Base-by-base conservation (phyloP, 2,888 invertebrate species). In the Leptinotarsa juncta region DNA sequence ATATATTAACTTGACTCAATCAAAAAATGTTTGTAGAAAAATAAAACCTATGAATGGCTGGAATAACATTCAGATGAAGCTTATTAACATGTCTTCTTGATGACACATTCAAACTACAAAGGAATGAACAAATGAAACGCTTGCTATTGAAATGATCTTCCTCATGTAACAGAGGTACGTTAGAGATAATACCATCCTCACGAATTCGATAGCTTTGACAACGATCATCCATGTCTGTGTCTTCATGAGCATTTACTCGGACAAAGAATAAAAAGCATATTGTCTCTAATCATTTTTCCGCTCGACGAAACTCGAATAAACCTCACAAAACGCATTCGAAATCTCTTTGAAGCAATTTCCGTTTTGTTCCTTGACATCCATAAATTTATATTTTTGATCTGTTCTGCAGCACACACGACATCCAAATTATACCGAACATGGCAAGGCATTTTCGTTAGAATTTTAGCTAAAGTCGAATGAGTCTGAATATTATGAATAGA, bases 181-280 rank as follows among this genome's bases (percentile, higher is more conserved):
- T 51, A 51, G 0, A 51, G 51, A n/a, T 16, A n/a, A 51, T 51
- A 51, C 51, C 15, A 51, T 16, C 14, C 57, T 15, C 23, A 5
- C 57, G 15, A 57, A 23, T 57, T 57, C 57, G 12, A 57, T 57
- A 23, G 12, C 57, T 57, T 57, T 14, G 20, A 57, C 53, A 18
- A 53, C 20, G 57, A 57, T 57, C 23, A 20, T 57, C 57, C 12
- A 57, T 26, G 23, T 1, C 20, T 10, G 57, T 20, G 20, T 23
- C 57, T 57, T 57, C 57, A 23, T 23, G 23, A 23, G 57, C 20
- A 14, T 23, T 57, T 57, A 57, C 57, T 20, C 20, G 20, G 57
- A 57, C 57, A 57, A 57, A 57, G 57, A 57, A 57, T 57, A 57
- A 57, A 57, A 57, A 57, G 57, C 57, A 23, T 57, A 57, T 57